Base-by-base conservation (phyloP, 2,888 invertebrate species). In the Marronus borbonicus region DNA sequence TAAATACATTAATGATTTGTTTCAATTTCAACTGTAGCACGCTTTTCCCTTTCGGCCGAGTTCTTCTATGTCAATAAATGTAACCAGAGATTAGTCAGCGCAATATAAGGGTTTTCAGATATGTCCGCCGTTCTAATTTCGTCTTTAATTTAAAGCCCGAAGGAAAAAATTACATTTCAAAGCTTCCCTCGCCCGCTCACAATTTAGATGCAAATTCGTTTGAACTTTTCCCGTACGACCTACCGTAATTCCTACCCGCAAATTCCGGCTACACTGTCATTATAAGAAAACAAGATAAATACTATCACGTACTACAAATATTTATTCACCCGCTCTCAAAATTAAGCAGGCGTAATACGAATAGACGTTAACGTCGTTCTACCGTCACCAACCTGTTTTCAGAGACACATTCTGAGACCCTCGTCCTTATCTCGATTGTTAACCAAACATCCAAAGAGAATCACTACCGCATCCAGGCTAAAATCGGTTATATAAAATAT, bases 211-310 rank as follows among this genome's bases (percentile, higher is more conserved):
- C 44, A 60, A 74, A 74, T 60, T 70, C 36, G 55, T 52, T 60
- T 39, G n/a, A 74, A 74, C 72, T 60, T 60, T 60, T 44, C 44
- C 12, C 36, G 44, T 17, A 28, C 50, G 20, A 58, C 20, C 24
- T 28, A 28, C 50, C 20, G 60, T 60, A 74, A 62, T 60, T 74
- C 60, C 28, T 44, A 39, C 72, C 60, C 60, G 36, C 12, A 62
- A 60, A n/a, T 74, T 60, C 24, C 44, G 17, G 60, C n/a, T 58
- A 60, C 72, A 24, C 5, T 68, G 49, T 44, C 58, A 44, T 74
- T 74, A 74, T 74, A 74, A 44, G 72, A 62, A 74, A 74, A 74
- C 62, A 62, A 74, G 60, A 60, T 74, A 74, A 74, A 74, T 74
- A 68, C 68, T 68, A 74, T 74, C 72, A 74, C 60, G 72, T 49